Evolutionary conservation across 2,888 invertebrate genomes (phyloP).

Genomic region (Epinotia ramella): DNA sequence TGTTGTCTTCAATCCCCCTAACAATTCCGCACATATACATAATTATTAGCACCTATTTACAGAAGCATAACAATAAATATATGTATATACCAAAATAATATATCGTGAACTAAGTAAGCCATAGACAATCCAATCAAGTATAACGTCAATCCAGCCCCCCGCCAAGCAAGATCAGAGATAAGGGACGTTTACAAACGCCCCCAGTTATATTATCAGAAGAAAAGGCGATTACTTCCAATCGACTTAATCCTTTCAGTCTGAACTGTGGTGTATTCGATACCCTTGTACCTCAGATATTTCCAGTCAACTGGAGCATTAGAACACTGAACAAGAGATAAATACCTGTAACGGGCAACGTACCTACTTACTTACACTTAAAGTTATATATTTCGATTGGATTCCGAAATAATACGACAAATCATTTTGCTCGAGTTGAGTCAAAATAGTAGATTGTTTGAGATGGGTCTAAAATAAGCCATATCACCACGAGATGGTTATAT

Average conservation of each 20-base stretch:
- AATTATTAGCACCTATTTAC: constrained; percentile 1
- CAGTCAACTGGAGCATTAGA: constrained; percentile 42
- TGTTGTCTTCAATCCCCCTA: no score
- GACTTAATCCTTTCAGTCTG: constrained; percentile 54
- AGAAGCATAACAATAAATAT: not conserved
- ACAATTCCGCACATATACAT: not conserved
- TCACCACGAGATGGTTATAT: no score
- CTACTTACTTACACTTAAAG: not conserved
- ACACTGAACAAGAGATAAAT: constrained; percentile 43
- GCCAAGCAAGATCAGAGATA: constrained; percentile 43
- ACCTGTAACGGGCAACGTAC: constrained; percentile 23
- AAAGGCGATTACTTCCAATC: constrained; percentile 67
- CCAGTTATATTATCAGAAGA: constrained; percentile 51
- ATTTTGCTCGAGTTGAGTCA: no score
- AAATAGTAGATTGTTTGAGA: no score
- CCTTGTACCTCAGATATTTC: constrained; percentile 45
- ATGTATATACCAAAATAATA: not conserved
- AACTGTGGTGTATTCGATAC: constrained; percentile 45
- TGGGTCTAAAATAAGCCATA: no score
- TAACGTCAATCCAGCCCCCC: constrained; percentile 37
- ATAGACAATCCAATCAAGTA: constrained; percentile 33
- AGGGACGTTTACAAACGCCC: constrained; percentile 47
- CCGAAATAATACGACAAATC: not conserved
- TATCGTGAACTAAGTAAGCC: not conserved
- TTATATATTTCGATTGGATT: not conserved